Conservation (phyloP, 2,888 invertebrate species). For the Hipparchia sbordonii region DNA sequence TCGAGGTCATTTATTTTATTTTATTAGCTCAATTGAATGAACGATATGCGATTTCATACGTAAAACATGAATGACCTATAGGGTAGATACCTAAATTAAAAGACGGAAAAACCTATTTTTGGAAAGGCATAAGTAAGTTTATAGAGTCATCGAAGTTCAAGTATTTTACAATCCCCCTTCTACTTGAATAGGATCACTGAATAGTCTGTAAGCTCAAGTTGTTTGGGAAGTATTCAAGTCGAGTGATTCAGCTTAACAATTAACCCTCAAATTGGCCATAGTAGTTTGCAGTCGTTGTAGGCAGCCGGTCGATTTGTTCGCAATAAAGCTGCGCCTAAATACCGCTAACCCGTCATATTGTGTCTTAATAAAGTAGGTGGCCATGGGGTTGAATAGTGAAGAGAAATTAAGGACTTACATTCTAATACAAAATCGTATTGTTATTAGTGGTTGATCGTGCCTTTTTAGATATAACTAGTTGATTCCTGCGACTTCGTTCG, state of each 20-base stretch:
- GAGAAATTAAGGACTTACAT: not conserved
- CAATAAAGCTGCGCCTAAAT: slow-evolving; percentile 64
- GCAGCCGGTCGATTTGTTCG: slow-evolving; percentile 65
- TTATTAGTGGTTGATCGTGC: too few relatives aligned
- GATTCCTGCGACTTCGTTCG: too few relatives aligned
- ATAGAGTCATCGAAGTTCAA: not conserved
- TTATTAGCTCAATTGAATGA: too few relatives aligned
- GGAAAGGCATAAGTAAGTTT: too few relatives aligned
- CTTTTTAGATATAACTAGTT: too few relatives aligned
- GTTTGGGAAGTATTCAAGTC: slow-evolving; percentile 32
- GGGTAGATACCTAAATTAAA: too few relatives aligned
- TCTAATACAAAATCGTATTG: too few relatives aligned
- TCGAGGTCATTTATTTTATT: too few relatives aligned
- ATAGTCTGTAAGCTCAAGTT: slow-evolving; percentile 8
- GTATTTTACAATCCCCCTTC: not conserved
- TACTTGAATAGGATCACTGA: slow-evolving; percentile 1
- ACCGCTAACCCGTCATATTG: slow-evolving; percentile 56
- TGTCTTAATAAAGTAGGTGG: slow-evolving; percentile 51
- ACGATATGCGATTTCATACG: too few relatives aligned
- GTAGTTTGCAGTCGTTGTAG: slow-evolving; percentile 51
- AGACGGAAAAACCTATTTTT: too few relatives aligned
- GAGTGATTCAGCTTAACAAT: slow-evolving; percentile 53
- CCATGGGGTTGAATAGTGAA: slow-evolving; percentile 36
- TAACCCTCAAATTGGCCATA: slow-evolving; percentile 55
- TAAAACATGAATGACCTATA: too few relatives aligned